These are phyloP conservation scores for Dascyllus trimaculatus DNA, from an alignment of 2,113 vertebrate species.

Conservation along the genomic window DNA sequence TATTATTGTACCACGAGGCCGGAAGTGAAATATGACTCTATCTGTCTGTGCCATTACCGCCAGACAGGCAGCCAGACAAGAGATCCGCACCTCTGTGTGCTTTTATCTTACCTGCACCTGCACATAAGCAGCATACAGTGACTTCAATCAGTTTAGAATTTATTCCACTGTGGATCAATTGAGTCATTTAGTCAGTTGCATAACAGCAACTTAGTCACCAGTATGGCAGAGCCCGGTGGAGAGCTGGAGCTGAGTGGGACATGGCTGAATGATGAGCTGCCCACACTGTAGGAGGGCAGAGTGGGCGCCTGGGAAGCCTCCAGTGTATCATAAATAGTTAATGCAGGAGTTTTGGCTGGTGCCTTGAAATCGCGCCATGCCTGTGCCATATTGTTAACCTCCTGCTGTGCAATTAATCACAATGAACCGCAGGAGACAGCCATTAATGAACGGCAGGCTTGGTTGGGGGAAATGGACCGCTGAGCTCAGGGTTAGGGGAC, in stretches of 20 bases:
- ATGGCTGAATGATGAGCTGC: slow-evolving; percentile 71
- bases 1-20: slow-evolving; percentile 36
- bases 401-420: slow-evolving; percentile 78
- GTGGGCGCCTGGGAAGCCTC: slow-evolving; percentile 68
- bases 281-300: slow-evolving; percentile 78
- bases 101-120: slow-evolving; percentile 27
- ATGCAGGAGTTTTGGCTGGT: slow-evolving; percentile 77
- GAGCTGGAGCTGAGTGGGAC: slow-evolving; percentile 74
- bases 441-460: slow-evolving; percentile 68
- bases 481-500: slow-evolving; percentile 65
- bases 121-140: slow-evolving; percentile 9
- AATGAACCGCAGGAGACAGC: slow-evolving; percentile 72
- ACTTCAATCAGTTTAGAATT: slow-evolving; percentile 50
- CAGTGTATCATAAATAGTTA: slow-evolving; percentile 74
- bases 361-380: slow-evolving; percentile 61
- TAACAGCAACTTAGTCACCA: slow-evolving; percentile 82
- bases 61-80: slow-evolving; percentile 24
- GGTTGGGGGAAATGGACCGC: slow-evolving; percentile 63
- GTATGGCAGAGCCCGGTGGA: slow-evolving; percentile 65
- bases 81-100: slow-evolving; percentile 8
- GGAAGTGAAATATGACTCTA: slow-evolving; percentile 66
- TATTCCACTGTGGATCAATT: slow-evolving; percentile 67
- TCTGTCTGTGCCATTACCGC: slow-evolving; percentile 33
- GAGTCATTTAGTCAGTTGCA: slow-evolving; percentile 76
- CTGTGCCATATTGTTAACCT: slow-evolving; percentile 69